Evolutionary conservation across 2,113 vertebrate species (phyloP), one percentile per base, ranked within the genome.

Genomic region (Chiloscyllium plagiosum): DNA sequence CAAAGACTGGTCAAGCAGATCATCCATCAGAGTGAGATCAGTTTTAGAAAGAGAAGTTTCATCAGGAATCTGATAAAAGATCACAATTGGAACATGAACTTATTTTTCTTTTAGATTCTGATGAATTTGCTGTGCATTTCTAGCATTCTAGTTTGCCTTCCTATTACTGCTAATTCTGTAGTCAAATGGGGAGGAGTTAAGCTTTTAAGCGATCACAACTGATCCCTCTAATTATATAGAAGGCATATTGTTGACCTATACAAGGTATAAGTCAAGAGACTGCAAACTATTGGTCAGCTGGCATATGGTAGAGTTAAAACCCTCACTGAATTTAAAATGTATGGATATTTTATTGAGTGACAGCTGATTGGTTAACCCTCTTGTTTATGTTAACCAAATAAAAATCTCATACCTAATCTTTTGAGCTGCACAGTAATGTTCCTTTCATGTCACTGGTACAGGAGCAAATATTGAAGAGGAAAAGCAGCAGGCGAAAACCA

Each of bases 221-320:
- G n/a, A 93, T 66, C 7, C n/a, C 33, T 93, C 19, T n/a, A n/a
- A 93, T 93, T 93, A 93, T 68, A 93, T 68, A 93, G 56, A 33
- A 66, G 89, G 66, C 15, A 65, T 52, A 93, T 19, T 19, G 33
- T 33, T 93, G 33, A 68, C 61, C 33, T 68, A 26, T 15, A 72
- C 68, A 95, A 95, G 68, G 13, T 76, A 95, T 3, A 50, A 52
- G 3, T 52, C 47, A 50, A 70, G 15, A 26, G 22, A 70, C 65
- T 37, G n/a, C 65, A 68, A 37, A 42, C 90, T 94, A 37, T 37
- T 8, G 29, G 33, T 94, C 68, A 94, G n/a, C 87, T 42, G 33
- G 17, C n/a, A 69, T 42, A 42, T 19, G 15, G 61, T 42, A n/a
- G 61, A 68, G n/a, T 68, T 70, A 66, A n/a, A 47, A 20, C 22